These are phyloP conservation scores for Merodon equestris DNA, from an alignment of 2,888 invertebrate genomes.

Conservation along the genomic window DNA sequence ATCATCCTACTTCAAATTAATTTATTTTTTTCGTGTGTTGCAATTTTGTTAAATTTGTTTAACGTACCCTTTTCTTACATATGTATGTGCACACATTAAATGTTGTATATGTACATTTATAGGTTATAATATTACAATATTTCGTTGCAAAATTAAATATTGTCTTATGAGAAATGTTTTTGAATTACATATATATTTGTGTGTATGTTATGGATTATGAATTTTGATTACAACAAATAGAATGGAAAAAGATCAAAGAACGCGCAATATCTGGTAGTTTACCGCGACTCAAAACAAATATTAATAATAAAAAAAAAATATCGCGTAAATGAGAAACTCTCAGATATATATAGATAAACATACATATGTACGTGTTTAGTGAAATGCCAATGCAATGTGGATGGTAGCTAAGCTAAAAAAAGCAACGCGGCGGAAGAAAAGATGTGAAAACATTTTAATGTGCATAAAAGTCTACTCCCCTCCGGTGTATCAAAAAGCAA, in stretches of 20 bases:
- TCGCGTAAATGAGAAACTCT: constrained; percentile 27
- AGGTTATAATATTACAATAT: too few relatives aligned
- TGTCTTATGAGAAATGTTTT: too few relatives aligned
- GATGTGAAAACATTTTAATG: constrained; percentile 62
- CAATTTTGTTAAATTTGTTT: constrained; percentile 2
- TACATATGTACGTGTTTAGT: constrained; percentile 10
- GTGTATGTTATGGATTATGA: too few relatives aligned
- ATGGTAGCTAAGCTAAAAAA: constrained; percentile 23
- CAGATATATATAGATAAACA: constrained; percentile 29
- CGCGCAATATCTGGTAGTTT: constrained; percentile 19
- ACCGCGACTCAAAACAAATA: constrained; percentile 43
- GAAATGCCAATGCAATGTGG: constrained; percentile 35
- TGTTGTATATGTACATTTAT: too few relatives aligned
- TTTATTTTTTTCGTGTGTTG: constrained; percentile 17
- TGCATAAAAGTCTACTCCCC: constrained; percentile 60
- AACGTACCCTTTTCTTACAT: too few relatives aligned
- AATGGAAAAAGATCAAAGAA: constrained; percentile 43
- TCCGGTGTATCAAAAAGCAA: constrained; percentile 53
- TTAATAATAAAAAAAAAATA: not conserved
- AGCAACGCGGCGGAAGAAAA: constrained; percentile 42
- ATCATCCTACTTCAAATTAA: constrained; percentile 47
- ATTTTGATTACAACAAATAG: too few relatives aligned
- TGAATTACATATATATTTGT: too few relatives aligned
- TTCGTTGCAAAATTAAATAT: too few relatives aligned
- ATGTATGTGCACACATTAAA: too few relatives aligned